Percentiles rank a stretch among this genome's conserved stretches.
Evolutionary conservation across 2,888 invertebrate species (phyloP).

Genomic region (Heliconius sara): DNA sequence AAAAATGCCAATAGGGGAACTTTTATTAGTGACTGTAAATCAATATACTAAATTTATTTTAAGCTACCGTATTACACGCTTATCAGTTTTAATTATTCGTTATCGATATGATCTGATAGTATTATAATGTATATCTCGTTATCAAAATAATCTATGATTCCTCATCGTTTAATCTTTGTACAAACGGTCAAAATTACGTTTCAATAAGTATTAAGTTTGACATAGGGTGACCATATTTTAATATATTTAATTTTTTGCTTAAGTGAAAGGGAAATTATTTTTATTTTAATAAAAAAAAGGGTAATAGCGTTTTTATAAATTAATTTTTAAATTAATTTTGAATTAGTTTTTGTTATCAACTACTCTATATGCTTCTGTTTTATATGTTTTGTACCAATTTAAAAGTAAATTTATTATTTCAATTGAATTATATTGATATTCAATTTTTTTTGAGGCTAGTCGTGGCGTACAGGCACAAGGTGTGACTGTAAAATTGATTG

Average conservation of each 20-base stretch:
- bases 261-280: neutral
- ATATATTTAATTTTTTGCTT: neutral
- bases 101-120: slow-evolving; percentile 39
- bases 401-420: too few relatives aligned
- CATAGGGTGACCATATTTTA: neutral
- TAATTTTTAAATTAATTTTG: too few relatives aligned
- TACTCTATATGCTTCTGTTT: too few relatives aligned
- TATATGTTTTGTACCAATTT: too few relatives aligned
- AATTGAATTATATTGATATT: too few relatives aligned
- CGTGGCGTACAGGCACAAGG: too few relatives aligned
- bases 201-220: neutral
- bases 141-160: slow-evolving; percentile 36
- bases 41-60: neutral
- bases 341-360: neutral
- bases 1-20: neutral
- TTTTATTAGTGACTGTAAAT: neutral
- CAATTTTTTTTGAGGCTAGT: too few relatives aligned
- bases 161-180: slow-evolving; percentile 27
- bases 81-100: slow-evolving; percentile 36
- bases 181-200: slow-evolving; percentile 7
- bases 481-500: too few relatives aligned
- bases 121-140: slow-evolving; percentile 29
- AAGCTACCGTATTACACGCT: slow-evolving; percentile 42
- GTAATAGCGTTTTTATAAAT: neutral
- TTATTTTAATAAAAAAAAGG: neutral